These are phyloP conservation scores for Cryptophagus acutangulus DNA, from an alignment of 2,888 invertebrate genomes.

Conservation along the genomic window DNA sequence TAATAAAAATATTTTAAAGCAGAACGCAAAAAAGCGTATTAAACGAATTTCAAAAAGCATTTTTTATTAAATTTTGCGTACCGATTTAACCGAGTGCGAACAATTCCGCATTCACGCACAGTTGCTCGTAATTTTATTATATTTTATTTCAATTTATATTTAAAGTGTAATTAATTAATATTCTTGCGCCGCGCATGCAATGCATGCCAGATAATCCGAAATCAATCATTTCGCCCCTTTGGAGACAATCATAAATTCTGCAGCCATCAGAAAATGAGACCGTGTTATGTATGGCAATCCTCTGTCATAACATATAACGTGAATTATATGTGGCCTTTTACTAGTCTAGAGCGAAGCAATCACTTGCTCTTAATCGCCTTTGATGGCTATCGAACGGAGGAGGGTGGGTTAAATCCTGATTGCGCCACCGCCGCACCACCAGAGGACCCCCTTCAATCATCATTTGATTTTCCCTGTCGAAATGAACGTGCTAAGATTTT, in stretches of 20 bases:
- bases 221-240: slow-evolving; percentile 13
- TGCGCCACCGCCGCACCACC: slow-evolving; percentile 28
- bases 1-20: too few species aligned
- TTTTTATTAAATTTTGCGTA: too few species aligned
- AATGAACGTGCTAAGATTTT: too few species aligned
- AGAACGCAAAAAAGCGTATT: too few species aligned
- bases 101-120: too few species aligned
- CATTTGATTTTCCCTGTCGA: too few species aligned
- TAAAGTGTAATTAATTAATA: background rate
- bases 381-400: slow-evolving; percentile 6
- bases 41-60: too few species aligned
- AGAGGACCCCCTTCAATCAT: too few species aligned
- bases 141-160: background rate
- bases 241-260: slow-evolving; percentile 9
- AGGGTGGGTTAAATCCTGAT: slow-evolving; percentile 26
- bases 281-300: slow-evolving; percentile 1
- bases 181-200: too few species aligned
- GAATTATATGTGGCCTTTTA: slow-evolving; percentile 4
- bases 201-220: slow-evolving; percentile 12
- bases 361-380: slow-evolving; percentile 9
- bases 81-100: too few species aligned
- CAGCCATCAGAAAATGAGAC: slow-evolving; percentile 11
- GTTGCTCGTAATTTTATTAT: background rate
- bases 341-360: too few species aligned
- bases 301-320: slow-evolving; percentile 1